Percentiles rank a stretch among this genome's conserved stretches.
Evolutionary conservation across 2,113 vertebrate genomes (phyloP).

Genomic region (Dascyllus trimaculatus): DNA sequence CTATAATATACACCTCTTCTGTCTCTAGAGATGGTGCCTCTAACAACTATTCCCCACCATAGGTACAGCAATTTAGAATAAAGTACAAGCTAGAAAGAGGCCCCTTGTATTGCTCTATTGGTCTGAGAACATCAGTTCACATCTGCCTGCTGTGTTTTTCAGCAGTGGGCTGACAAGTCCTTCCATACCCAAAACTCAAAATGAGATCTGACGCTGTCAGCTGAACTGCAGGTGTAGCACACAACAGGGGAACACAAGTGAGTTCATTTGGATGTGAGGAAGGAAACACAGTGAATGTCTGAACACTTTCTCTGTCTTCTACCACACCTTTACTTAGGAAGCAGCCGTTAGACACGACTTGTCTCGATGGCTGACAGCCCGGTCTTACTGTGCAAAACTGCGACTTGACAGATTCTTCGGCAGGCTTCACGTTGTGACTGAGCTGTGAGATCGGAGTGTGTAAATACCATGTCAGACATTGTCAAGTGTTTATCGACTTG

Average conservation of each 20-base stretch:
- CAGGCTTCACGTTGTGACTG: constrained; percentile 25
- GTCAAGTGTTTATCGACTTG: constrained; percentile 58
- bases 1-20: constrained; percentile 16
- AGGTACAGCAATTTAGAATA: constrained; percentile 59
- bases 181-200: constrained; percentile 52
- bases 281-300: neutral
- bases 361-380: constrained; percentile 55
- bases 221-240: constrained; percentile 55
- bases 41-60: constrained; percentile 34
- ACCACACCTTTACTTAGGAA: constrained; percentile 22
- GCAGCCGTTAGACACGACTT: constrained; percentile 27
- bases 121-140: constrained; percentile 66
- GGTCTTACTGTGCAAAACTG: constrained; percentile 33
- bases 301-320: constrained; percentile 27
- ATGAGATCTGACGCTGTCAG: constrained; percentile 61
- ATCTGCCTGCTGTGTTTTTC: constrained; percentile 47
- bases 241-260: constrained; percentile 13
- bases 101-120: constrained; percentile 56
- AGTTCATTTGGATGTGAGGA: constrained; percentile 11
- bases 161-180: constrained; percentile 3
- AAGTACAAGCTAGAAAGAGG: constrained; percentile 44
- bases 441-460: constrained; percentile 22
- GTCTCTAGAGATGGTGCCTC: constrained; percentile 31
- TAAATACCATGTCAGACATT: constrained; percentile 56
- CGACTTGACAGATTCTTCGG: constrained; percentile 33